These are phyloP conservation scores for Chironomus riparius DNA, from an alignment of 2,888 invertebrate genomes.

Conservation along the genomic window DNA sequence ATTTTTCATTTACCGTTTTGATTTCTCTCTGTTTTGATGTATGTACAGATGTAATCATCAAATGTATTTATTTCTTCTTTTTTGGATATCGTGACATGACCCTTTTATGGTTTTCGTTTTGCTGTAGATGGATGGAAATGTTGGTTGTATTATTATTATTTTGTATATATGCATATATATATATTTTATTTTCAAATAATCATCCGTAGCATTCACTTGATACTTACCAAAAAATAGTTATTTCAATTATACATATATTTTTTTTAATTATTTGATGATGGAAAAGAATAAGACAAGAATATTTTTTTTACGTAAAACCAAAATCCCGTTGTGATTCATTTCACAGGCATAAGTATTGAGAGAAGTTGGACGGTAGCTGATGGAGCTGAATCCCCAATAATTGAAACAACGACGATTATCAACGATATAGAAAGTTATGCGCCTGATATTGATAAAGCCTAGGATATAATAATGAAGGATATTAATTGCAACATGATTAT, in stretches of 20 bases:
- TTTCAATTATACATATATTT: too few species aligned
- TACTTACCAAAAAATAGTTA: too few species aligned
- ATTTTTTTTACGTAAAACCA: background rate
- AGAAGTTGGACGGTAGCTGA: constrained; percentile 32
- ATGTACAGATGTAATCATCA: too few species aligned
- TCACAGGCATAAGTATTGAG: constrained; percentile 29
- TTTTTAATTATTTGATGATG: too few species aligned
- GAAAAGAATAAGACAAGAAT: background rate
- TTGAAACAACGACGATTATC: constrained; percentile 19
- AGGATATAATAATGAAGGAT: background rate
- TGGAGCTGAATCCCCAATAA: constrained; percentile 11
- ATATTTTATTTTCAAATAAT: background rate
- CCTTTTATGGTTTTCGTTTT: background rate
- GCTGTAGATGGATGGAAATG: background rate
- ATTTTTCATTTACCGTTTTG: too few species aligned
- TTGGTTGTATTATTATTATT: background rate
- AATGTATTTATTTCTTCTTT: background rate
- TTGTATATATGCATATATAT: background rate
- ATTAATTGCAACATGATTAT: too few species aligned
- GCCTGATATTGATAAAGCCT: background rate
- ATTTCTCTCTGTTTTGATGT: too few species aligned
- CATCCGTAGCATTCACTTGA: too few species aligned
- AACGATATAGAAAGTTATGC: background rate
- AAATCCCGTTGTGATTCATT: constrained; percentile 1
- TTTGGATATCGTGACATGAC: background rate